A percentile compares a stretch with the other conserved stretches of the same genome.
Conservation (phyloP, 2,113 vertebrate species). For the Coracopsis vasa region DNA sequence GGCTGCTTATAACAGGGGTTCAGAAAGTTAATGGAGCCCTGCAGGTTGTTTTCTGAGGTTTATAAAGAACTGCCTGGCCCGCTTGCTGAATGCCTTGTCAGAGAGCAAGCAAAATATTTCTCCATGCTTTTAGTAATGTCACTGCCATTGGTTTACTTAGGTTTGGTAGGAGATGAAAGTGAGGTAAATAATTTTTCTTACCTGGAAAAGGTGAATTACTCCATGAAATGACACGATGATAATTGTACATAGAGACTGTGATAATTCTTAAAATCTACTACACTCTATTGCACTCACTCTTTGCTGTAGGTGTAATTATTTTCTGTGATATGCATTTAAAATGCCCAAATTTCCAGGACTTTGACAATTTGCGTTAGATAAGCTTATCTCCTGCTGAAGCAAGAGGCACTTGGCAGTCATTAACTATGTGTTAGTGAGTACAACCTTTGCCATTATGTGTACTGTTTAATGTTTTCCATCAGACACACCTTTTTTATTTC, state of each 20-base stretch:
- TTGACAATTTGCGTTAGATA: not conserved
- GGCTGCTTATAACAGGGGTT: not conserved
- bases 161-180: not conserved
- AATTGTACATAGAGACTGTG: not conserved
- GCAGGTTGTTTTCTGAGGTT: not conserved
- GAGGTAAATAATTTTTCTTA: slow-evolving; percentile 18
- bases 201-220: slow-evolving; percentile 21
- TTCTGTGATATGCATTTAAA: not conserved
- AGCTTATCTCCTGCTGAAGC: not conserved
- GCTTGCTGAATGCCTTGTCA: not conserved
- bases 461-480: not conserved
- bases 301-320: not conserved
- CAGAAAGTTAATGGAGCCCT: slow-evolving; percentile 7
- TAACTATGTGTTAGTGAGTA: not conserved
- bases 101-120: not conserved
- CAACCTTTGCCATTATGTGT: not conserved
- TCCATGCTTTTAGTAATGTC: not conserved
- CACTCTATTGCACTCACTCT: not conserved
- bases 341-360: not conserved
- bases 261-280: not conserved
- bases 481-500: slow-evolving; percentile 76
- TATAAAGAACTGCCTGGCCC: not conserved
- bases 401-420: not conserved
- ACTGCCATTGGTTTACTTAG: not conserved
- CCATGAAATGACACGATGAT: not conserved